A percentile compares a stretch with the other conserved stretches of the same genome.
These are phyloP conservation scores for Microtus ochrogaster DNA, from an alignment of 2,113 vertebrate species.

Conservation along the genomic window DNA sequence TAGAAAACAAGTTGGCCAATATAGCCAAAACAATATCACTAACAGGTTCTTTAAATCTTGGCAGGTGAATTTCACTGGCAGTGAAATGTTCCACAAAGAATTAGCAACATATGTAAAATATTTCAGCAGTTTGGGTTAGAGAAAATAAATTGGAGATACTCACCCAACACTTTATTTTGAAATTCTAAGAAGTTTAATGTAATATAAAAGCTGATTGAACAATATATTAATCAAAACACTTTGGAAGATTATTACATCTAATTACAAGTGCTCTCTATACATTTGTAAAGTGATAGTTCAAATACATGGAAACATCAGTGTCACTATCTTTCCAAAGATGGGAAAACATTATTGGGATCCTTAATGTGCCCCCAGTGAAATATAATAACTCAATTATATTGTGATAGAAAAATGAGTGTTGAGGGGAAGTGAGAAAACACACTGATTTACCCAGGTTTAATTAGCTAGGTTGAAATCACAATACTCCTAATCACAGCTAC, in stretches of 20 bases:
- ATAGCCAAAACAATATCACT: not conserved
- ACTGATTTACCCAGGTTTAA: constrained; percentile 70
- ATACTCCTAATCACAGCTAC: constrained; percentile 34
- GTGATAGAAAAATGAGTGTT: constrained; percentile 77
- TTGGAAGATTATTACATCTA: constrained; percentile 62
- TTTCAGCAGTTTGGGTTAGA: not conserved
- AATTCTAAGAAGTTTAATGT: constrained; percentile 56
- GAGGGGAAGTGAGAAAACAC: constrained; percentile 77
- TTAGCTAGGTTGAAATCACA: constrained; percentile 71
- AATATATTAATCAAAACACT: constrained; percentile 66
- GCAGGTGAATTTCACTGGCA: not conserved
- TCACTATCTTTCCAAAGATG: constrained; percentile 70
- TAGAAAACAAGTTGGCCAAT: not conserved
- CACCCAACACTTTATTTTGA: constrained; percentile 28
- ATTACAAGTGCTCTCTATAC: constrained; percentile 56
- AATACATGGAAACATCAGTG: not conserved
- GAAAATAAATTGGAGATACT: not conserved
- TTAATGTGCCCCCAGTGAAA: constrained; percentile 76
- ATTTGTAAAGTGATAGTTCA: constrained; percentile 51
- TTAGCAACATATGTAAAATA: constrained; percentile 10
- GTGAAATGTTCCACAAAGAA: constrained; percentile 13
- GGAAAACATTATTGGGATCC: constrained; percentile 65
- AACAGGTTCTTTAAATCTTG: not conserved
- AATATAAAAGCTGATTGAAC: constrained; percentile 58
- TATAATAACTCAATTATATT: constrained; percentile 83